phyloP scores from a whole-genome alignment of 2,113 vertebrate genomes.

The Harpagus bidentatus region DNA sequence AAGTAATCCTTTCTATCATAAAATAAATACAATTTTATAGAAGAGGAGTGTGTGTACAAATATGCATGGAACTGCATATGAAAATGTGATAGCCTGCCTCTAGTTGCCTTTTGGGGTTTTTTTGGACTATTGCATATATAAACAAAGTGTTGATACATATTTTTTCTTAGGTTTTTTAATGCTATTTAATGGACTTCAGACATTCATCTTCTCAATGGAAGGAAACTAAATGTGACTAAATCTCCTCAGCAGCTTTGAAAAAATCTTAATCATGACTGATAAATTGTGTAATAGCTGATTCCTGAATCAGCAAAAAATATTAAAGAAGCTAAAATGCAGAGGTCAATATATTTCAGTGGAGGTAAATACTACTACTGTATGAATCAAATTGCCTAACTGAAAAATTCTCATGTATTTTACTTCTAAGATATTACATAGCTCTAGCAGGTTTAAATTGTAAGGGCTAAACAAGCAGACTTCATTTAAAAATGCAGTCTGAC shows the following conservation, averaged over 20 bases:
- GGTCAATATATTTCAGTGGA: not conserved
- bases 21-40: not conserved
- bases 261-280: not conserved
- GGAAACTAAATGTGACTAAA: not conserved
- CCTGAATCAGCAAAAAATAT: not conserved
- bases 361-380: not conserved
- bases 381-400: not conserved
- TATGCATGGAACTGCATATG: fast-evolving
- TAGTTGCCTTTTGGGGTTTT: not conserved
- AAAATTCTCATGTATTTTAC: not conserved
- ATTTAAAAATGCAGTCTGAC: not conserved
- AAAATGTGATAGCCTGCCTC: not conserved
- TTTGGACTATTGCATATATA: not conserved
- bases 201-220: not conserved
- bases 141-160: fast-evolving
- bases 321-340: not conserved
- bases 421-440: not conserved
- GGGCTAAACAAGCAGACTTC: not conserved
- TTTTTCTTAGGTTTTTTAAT: not conserved
- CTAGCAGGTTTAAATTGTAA: not conserved
- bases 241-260: conserved; percentile 6
- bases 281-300: not conserved
- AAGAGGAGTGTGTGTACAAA: not conserved
- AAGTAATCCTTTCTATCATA: not conserved
- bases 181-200: not conserved